A percentile compares a stretch with the other conserved stretches of the same genome.
These are phyloP conservation scores for Calliphora vomitoria DNA, from an alignment of 2,888 invertebrate species.

Conservation along the genomic window DNA sequence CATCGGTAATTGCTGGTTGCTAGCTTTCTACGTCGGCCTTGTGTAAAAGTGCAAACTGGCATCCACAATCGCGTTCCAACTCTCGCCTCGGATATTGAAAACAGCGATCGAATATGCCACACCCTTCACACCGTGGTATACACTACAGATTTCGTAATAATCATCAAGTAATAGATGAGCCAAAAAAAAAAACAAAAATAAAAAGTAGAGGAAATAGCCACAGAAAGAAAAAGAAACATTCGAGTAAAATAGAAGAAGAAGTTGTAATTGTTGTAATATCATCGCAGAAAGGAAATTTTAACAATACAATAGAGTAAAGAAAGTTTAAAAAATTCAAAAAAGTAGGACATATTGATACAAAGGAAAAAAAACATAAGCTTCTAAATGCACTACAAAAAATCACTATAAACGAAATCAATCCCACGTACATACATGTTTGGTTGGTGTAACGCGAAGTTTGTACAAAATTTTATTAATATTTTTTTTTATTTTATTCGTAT, in stretches of 20 bases:
- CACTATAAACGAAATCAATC: constrained; percentile 20
- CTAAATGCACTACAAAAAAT: constrained; percentile 35
- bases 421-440: neutral
- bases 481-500: constrained; percentile 1
- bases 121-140: constrained; percentile 90
- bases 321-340: constrained; percentile 34
- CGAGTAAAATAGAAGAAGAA: constrained; percentile 48
- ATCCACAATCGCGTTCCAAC: constrained; percentile 92
- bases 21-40: constrained; percentile 91
- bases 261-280: constrained; percentile 23
- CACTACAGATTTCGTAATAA: constrained; percentile 79
- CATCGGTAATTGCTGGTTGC: constrained; percentile 83
- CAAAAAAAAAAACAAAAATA: neutral
- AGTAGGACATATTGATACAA: constrained; percentile 40
- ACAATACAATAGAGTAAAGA: constrained; percentile 31
- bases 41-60: constrained; percentile 95
- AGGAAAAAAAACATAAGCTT: constrained; percentile 43
- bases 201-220: constrained; percentile 35
- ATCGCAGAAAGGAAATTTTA: constrained; percentile 36
- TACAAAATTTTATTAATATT: neutral
- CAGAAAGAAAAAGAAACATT: constrained; percentile 46
- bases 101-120: constrained; percentile 95
- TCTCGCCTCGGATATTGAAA: constrained; percentile 92
- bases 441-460: neutral
- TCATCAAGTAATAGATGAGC: constrained; percentile 3